These are phyloP conservation scores for Anoncus sp. DNA, from an alignment of 2,888 invertebrate species.

Conservation along the genomic window DNA sequence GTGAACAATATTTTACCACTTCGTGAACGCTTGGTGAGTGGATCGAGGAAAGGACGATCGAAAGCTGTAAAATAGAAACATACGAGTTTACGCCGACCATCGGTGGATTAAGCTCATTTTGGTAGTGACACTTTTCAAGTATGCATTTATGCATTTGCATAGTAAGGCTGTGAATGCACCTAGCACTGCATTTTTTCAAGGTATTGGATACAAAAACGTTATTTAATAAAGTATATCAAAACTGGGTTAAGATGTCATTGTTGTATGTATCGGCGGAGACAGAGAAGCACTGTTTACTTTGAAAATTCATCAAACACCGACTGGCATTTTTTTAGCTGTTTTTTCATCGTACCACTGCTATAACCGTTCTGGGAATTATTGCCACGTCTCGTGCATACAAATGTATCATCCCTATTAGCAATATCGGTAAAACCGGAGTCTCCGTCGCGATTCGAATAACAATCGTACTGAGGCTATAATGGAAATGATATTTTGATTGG, in stretches of 20 bases:
- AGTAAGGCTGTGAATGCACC: background rate
- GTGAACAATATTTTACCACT: constrained; percentile 76
- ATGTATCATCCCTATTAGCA: constrained; percentile 23
- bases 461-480: constrained; percentile 5
- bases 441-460: constrained; percentile 12
- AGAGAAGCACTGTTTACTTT: background rate
- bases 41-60: constrained; percentile 34
- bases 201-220: too few relatives aligned
- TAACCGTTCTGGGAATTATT: constrained; percentile 2
- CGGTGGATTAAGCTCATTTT: constrained; percentile 67
- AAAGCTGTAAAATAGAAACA: constrained; percentile 75
- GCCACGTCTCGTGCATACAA: constrained; percentile 7
- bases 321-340: constrained; percentile 6
- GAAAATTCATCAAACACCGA: background rate
- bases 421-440: constrained; percentile 24
- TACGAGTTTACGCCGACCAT: constrained; percentile 70
- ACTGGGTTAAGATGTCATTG: too few relatives aligned
- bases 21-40: constrained; percentile 58
- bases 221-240: too few relatives aligned
- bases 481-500: constrained; percentile 32
- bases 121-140: constrained; percentile 76
- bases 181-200: background rate
- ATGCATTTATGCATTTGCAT: constrained; percentile 45
- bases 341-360: background rate
- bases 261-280: constrained; percentile 23